Percentiles rank a stretch among this genome's conserved stretches.
These are phyloP conservation scores for Wiebesia pumilae DNA, from an alignment of 1,140 invertebrate genomes.

Conservation along the genomic window DNA sequence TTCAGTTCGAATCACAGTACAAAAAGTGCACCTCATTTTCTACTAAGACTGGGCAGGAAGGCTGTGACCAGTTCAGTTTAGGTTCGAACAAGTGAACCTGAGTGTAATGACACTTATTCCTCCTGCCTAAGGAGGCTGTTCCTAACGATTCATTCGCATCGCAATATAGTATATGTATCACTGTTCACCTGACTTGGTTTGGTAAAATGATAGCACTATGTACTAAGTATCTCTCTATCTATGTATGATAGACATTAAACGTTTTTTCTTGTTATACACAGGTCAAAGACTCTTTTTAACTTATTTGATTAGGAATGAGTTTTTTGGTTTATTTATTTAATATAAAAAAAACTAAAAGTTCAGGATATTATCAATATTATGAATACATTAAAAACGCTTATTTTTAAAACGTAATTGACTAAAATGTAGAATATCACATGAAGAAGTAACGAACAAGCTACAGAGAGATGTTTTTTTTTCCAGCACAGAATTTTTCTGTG, in stretches of 20 bases:
- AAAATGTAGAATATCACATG: background rate
- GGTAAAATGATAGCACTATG: background rate
- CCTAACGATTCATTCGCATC: background rate
- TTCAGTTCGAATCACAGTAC: background rate
- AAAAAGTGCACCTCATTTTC: background rate
- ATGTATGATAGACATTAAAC: no score
- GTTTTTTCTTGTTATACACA: no score
- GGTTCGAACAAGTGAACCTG: background rate
- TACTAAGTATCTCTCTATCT: no score
- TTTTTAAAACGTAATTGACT: no score
- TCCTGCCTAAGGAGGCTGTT: background rate
- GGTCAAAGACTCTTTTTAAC: no score
- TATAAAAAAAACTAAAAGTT: no score
- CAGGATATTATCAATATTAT: background rate
- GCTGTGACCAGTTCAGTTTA: background rate
- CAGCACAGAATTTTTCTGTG: background rate
- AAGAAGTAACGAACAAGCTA: background rate
- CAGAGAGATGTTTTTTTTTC: background rate
- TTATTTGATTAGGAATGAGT: no score
- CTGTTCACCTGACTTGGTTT: background rate
- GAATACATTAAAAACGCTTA: background rate
- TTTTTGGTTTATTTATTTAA: no score
- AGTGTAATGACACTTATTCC: background rate
- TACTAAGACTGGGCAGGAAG: background rate
- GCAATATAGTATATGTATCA: background rate